phyloP scores from a whole-genome alignment of 2,888 invertebrate species.

The Apotomis turbidana region DNA sequence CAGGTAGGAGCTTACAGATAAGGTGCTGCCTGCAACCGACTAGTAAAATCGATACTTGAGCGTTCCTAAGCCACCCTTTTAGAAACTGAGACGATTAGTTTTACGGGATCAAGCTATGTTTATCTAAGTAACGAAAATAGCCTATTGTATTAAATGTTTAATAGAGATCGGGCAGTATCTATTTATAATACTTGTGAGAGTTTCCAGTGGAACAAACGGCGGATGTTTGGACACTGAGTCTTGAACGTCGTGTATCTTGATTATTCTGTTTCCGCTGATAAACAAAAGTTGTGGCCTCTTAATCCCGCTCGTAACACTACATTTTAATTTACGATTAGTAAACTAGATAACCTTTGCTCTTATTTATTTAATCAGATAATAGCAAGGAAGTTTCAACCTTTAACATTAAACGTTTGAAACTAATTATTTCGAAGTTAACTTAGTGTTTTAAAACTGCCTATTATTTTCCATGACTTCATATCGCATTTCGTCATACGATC shows the following conservation, averaged over 20 bases:
- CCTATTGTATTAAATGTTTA: constrained; percentile 35
- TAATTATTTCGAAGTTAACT: not conserved
- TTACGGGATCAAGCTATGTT: constrained; percentile 15
- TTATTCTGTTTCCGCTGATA: constrained; percentile 41
- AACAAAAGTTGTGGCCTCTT: constrained; percentile 36
- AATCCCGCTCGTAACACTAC: constrained; percentile 35
- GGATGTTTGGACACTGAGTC: constrained; percentile 42
- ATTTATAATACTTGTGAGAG: constrained; percentile 39
- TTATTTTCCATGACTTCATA: not conserved
- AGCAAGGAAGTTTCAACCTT: constrained; percentile 17
- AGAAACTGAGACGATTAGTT: not conserved
- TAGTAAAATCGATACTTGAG: too few species aligned
- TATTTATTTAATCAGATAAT: constrained; percentile 24
- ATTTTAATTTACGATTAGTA: constrained; percentile 29
- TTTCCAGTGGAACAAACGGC: constrained; percentile 43
- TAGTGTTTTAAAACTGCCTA: constrained; percentile 1
- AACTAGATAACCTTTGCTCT: constrained; percentile 29
- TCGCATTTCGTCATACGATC: not conserved
- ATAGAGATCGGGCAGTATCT: constrained; percentile 31
- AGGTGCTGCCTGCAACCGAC: too few species aligned
- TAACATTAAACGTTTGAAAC: constrained; percentile 14
- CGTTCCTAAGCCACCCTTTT: too few species aligned
- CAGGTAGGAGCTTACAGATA: too few species aligned
- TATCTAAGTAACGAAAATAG: constrained; percentile 18
- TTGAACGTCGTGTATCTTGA: constrained; percentile 38